Evolutionary conservation across 2,888 invertebrate genomes (phyloP), one percentile per base, ranked within the genome.

Genomic region (Limenitis camilla): DNA sequence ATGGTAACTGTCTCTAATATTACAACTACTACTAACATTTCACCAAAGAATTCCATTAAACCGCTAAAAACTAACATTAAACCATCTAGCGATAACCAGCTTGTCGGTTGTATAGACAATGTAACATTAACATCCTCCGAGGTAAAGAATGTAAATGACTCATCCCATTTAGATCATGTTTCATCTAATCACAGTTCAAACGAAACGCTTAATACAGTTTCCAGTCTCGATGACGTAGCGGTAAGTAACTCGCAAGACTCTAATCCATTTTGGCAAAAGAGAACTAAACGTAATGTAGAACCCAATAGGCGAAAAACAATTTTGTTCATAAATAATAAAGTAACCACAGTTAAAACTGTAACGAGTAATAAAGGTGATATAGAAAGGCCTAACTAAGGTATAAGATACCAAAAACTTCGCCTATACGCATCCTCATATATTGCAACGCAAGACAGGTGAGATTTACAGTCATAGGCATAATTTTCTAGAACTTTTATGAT

Each of bases 1-100:
- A 84, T 83, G 88, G 87, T 88, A 87, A 88, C 85, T 79, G 88
- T 88, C 69, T 88, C 88, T 81, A 87, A 88, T 73, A 88, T 88
- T 69, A 85, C 81, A 68, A 88, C 88, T 68, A 88, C 82, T 71
- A 82, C 87, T 86, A 87, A 86, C 74, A 83, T 84, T 66, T 86
- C 87, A 75, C 83, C 86, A 65, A 86, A 85, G 71, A 81, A 76
- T 78, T 83, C 85, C 79, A 78, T 83, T 76, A 83, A 83, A 77
- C 68, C 78, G 79, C 81, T 81, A 78, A 83, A 78, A 65, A 66
- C 66, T 64, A 73, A 61, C 54, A 68, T 67, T 67, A 68, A 63
- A 52, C 68, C 58, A 53, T 48, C 41, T 50, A 55, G 41, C 52
- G 52, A 58, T 60, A 61, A 61, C 61, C 72, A 59, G 70, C 74